Evolutionary conservation across 2,113 vertebrate species (phyloP).

Genomic region (Petroica traversi): DNA sequence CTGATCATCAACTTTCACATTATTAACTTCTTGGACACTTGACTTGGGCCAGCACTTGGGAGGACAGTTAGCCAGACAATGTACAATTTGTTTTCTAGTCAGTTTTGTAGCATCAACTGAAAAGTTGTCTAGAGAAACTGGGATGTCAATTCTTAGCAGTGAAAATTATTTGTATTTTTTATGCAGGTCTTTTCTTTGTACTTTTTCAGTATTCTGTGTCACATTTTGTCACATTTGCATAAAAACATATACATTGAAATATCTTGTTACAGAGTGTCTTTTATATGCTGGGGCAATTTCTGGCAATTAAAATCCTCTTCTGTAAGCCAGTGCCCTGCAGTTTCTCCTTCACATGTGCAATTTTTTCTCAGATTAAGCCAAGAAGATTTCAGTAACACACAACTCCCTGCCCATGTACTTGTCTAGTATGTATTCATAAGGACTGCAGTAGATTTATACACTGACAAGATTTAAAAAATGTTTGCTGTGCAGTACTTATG

Average conservation of each 20-base stretch:
- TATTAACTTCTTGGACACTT: background rate
- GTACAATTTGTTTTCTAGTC: background rate
- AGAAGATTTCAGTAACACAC: background rate
- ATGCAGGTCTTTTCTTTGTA: background rate
- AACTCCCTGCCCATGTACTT: rapidly evolving
- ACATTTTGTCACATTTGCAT: background rate
- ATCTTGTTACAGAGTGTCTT: background rate
- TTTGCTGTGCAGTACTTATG: background rate
- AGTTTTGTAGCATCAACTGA: background rate
- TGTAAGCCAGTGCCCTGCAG: background rate
- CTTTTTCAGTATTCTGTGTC: background rate
- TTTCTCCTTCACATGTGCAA: background rate
- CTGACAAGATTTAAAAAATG: background rate
- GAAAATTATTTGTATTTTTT: background rate
- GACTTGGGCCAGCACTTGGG: background rate
- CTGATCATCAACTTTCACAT: background rate
- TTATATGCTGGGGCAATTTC: background rate
- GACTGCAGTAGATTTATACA: background rate
- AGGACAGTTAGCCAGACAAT: background rate
- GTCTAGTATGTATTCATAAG: background rate
- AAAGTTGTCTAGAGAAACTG: background rate
- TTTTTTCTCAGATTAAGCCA: background rate
- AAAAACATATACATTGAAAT: background rate
- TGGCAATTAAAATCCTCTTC: background rate
- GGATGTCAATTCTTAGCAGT: background rate